phyloP scores from a whole-genome alignment of 2,888 invertebrate species.

The Volucella inanis region DNA sequence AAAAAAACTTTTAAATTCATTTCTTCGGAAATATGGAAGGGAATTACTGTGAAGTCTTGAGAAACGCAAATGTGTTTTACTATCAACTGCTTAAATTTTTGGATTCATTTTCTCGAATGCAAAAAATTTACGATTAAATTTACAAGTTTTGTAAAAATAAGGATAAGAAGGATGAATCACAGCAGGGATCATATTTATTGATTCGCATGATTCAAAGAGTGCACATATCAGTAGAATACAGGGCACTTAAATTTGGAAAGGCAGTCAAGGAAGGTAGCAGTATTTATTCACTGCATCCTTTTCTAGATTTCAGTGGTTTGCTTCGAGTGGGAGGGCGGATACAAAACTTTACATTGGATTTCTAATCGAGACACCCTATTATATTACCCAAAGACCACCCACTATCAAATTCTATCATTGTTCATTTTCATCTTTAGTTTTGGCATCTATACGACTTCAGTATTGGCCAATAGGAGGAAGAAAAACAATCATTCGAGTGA shows the following conservation, averaged over 20 bases:
- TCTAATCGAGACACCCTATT: constrained; percentile 4
- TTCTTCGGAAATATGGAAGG: neutral
- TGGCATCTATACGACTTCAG: constrained; percentile 14
- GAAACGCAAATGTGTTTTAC: neutral
- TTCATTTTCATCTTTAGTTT: neutral
- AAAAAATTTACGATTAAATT: too few relatives aligned
- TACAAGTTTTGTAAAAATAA: too few relatives aligned
- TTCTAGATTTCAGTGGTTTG: too few relatives aligned
- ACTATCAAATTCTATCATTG: neutral
- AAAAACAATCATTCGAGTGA: too few relatives aligned
- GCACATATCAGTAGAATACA: neutral
- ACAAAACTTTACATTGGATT: constrained; percentile 2
- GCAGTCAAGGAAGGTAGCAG: too few relatives aligned
- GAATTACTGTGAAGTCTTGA: neutral
- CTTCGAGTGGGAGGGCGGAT: constrained; percentile 10
- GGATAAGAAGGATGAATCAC: too few relatives aligned
- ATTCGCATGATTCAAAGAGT: too few relatives aligned
- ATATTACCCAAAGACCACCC: constrained; percentile 20
- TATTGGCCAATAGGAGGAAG: constrained; percentile 19
- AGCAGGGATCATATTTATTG: constrained; percentile 10
- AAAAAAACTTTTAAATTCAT: neutral
- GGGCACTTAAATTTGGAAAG: neutral
- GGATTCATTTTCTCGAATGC: too few relatives aligned
- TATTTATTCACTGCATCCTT: too few relatives aligned
- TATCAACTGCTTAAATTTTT: neutral